These are phyloP conservation scores for Crotalus tigris DNA, from an alignment of 2,113 vertebrate species.

Conservation along the genomic window DNA sequence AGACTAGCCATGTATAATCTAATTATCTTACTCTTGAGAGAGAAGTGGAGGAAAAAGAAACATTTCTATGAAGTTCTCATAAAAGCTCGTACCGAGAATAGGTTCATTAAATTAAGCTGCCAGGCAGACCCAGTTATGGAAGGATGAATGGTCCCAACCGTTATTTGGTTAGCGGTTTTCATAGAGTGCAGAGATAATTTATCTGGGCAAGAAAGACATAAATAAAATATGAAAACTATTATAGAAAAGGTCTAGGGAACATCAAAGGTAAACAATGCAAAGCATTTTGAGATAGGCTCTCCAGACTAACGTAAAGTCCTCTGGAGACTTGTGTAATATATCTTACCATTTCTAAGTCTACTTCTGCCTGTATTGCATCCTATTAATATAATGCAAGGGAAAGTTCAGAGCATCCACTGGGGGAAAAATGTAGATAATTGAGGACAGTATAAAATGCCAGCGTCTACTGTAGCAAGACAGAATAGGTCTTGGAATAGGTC, in stretches of 20 bases:
- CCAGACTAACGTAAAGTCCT: background rate
- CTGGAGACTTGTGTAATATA: background rate
- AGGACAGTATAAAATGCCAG: background rate
- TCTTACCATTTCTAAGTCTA: background rate
- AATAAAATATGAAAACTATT: background rate
- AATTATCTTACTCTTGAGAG: background rate
- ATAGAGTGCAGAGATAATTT: background rate
- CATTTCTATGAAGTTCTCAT: background rate
- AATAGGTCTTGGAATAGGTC: background rate
- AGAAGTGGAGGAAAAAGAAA: background rate
- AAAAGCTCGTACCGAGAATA: background rate
- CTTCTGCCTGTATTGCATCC: background rate
- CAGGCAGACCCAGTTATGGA: background rate
- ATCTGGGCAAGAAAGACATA: conserved; percentile 3
- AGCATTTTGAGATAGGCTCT: background rate
- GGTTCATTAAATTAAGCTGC: background rate
- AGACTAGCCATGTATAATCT: background rate
- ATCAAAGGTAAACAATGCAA: background rate
- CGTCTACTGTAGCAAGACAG: background rate
- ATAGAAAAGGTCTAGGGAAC: background rate
- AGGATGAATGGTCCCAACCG: background rate
- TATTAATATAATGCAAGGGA: background rate
- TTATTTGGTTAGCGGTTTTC: conserved; percentile 3
- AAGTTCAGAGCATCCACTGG: conserved; percentile 3
- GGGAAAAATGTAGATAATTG: background rate